Percentiles rank a stretch among this genome's conserved stretches.
These are phyloP conservation scores for Luperina testacea DNA, from an alignment of 2,888 invertebrate genomes.

Conservation along the genomic window DNA sequence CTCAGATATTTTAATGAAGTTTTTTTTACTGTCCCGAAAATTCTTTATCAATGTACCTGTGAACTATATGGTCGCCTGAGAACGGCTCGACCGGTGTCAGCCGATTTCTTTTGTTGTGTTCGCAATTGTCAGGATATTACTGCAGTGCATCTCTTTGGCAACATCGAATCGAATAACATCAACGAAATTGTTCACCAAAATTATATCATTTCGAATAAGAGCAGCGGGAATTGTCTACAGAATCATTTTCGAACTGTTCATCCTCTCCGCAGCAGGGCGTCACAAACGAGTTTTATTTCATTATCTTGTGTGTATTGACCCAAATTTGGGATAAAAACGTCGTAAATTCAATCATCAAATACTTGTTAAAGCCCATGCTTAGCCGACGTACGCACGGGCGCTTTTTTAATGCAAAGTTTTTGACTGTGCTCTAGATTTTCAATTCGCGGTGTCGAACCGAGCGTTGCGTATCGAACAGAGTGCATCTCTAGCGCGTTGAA, in stretches of 20 bases:
- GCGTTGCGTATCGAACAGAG: background rate
- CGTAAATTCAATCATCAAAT: constrained; percentile 25
- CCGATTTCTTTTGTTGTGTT: background rate
- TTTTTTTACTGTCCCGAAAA: background rate
- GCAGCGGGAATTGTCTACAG: background rate
- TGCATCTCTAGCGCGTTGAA: background rate
- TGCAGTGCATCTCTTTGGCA: background rate
- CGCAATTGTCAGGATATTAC: background rate
- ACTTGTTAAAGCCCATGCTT: constrained; percentile 16
- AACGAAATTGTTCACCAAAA: constrained; percentile 17
- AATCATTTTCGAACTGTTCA: constrained; percentile 48
- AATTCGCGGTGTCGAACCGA: background rate
- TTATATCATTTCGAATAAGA: constrained; percentile 15
- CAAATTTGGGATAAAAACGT: constrained; percentile 18
- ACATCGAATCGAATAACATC: background rate
- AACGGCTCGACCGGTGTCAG: background rate
- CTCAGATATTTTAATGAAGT: background rate
- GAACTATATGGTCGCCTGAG: background rate
- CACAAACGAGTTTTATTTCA: constrained; percentile 61
- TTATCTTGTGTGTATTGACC: constrained; percentile 41
- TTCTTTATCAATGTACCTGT: background rate
- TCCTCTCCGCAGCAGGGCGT: constrained; percentile 64
- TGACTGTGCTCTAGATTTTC: background rate
- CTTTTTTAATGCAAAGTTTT: background rate
- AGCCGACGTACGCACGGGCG: background rate